Conservation (phyloP, 2,113 vertebrate genomes). For the Patagioenas fasciata region DNA sequence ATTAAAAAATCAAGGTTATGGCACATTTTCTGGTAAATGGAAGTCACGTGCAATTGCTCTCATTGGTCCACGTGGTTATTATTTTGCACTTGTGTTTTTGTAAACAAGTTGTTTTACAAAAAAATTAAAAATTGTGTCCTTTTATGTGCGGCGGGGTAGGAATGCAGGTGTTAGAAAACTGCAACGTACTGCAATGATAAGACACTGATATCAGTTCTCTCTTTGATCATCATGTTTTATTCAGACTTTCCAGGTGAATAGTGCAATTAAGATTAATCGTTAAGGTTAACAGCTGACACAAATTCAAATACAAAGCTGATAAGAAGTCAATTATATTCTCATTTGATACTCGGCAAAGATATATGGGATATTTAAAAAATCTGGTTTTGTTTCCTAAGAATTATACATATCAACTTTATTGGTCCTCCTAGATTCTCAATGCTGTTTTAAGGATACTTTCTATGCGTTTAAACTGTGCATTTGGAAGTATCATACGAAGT, state of each 20-base stretch:
- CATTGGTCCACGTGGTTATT: background rate
- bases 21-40: background rate
- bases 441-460: background rate
- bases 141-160: background rate
- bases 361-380: background rate
- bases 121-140: background rate
- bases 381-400: background rate
- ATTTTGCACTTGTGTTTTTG: background rate
- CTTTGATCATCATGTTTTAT: background rate
- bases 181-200: background rate
- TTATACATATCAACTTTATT: accelerated
- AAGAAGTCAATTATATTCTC: background rate
- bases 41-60: background rate
- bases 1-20: background rate
- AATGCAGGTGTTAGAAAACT: background rate
- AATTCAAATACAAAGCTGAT: background rate
- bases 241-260: background rate
- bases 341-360: background rate
- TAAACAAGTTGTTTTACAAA: background rate
- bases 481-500: background rate
- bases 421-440: background rate
- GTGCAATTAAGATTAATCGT: background rate
- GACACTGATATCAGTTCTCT: background rate
- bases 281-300: background rate
- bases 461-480: background rate